Evolutionary conservation across 2,888 invertebrate genomes (phyloP), one percentile per base, ranked within the genome.

Genomic region (Caenorhabditis angaria): DNA sequence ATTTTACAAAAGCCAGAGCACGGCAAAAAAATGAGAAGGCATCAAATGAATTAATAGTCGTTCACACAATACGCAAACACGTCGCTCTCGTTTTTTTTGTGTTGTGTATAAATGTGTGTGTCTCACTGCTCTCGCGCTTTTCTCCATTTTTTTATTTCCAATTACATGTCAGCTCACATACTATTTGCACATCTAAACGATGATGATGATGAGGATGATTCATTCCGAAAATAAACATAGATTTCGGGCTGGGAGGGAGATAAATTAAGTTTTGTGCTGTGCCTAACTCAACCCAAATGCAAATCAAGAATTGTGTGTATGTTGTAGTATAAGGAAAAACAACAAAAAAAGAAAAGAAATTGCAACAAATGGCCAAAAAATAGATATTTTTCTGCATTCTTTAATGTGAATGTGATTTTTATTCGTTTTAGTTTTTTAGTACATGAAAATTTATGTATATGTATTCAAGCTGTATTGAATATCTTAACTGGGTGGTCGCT

Each of bases 131-230:
- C n/a, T n/a, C n/a, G n/a, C n/a, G n/a, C n/a, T n/a, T n/a, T n/a
- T n/a, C n/a, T 41, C 18, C 10, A 18, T 18, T 18, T 41, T 41
- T 41, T 32, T 32, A 8, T 32, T 32, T 41, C 18, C 41, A 41
- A 41, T 41, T 41, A 41, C 41, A 41, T 41, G 41, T 41, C 41
- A 41, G 41, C 41, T 41, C 41, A 41, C 41, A n/a, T n/a, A 41
- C 41, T 41, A 41, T 41, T 41, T 41, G 41, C 41, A 41, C 41
- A 41, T 41, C 18, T 41, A 41, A 41, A 41, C 10, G 41, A n/a
- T n/a, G n/a, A n/a, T n/a, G 18, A 41, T 32, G 32, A 32, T 41
- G 41, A 41, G 10, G 41, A 41, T 41, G 41, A 41, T 41, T 41
- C 41, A 41, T 14, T 41, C 41, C 41, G 18, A 41, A 41, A 41